Base-by-base conservation (phyloP, 2,888 invertebrate species). In the Eupsilia transversa region DNA sequence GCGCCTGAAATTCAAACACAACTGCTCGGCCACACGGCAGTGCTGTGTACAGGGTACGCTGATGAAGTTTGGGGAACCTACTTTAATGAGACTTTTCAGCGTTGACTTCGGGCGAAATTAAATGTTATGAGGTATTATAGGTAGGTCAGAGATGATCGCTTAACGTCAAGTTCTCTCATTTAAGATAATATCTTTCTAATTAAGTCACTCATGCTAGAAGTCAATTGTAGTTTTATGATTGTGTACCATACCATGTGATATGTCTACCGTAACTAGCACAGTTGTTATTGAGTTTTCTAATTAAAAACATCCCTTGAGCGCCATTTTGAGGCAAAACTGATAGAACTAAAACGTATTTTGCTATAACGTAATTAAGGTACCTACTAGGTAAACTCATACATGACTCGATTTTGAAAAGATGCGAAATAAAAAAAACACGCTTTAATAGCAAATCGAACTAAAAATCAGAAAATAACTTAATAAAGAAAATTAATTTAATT, bases 251-350 rank as follows among this genome's bases (percentile, higher is more conserved):
- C n/a, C n/a, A n/a, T n/a, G n/a, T n/a, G n/a, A n/a, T n/a, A n/a
- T n/a, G 33, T 35, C 30, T 59, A 49, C 46, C 2, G 14, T 49
- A 59, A 73, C 20, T 41, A 27, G n/a, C n/a, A 33, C 10, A 41
- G 27, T 43, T 43, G 23, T 7, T 43, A 27, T 54, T 35, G 41
- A 35, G 35, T 56, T 43, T 4, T 46, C 20, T n/a, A 73, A 49
- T 30, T 38, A 30, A 61, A 70, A 73, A 56, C 35, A 54, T 54
- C 23, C 35, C 27, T n/a, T 46, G n/a, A 63, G 30, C 5, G 38
- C 5, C 10, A 49, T 49, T 54, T 38, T 30, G 1, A 9, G n/a
- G 1, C 17, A 46, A 30, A 41, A 56, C 27, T 41, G 4, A 33
- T 27, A 27, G 1, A 54, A 54, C 2, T 46, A 38, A 61, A 54